Evolutionary conservation across 2,888 invertebrate species (phyloP).

Genomic region (Creontiades dilutus): DNA sequence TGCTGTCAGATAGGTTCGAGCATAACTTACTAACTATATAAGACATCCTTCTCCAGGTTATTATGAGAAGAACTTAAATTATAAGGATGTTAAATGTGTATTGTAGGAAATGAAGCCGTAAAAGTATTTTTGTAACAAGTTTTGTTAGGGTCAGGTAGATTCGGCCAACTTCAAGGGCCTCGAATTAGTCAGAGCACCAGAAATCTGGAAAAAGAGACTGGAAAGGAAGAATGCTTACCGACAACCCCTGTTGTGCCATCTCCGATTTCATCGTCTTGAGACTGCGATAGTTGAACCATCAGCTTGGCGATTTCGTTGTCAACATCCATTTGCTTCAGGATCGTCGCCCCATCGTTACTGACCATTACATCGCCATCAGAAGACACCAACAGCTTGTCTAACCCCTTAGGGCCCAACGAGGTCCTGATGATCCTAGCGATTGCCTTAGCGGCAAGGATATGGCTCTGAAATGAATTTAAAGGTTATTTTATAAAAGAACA

Average conservation of each 20-base stretch:
- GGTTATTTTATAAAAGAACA: not conserved
- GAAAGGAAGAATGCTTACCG: slow-evolving; percentile 78
- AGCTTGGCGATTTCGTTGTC: slow-evolving; percentile 99
- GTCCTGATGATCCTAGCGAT: slow-evolving; percentile 94
- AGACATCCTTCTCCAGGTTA: too few relatives aligned
- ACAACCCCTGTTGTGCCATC: slow-evolving; percentile 99
- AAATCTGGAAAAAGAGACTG: too few relatives aligned
- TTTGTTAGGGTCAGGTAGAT: too few relatives aligned
- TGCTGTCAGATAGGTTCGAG: too few relatives aligned
- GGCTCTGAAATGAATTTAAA: slow-evolving; percentile 86
- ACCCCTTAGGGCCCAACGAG: slow-evolving; percentile 96
- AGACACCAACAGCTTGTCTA: slow-evolving; percentile 98
- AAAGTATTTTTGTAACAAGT: too few relatives aligned
- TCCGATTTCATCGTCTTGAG: slow-evolving; percentile 99
- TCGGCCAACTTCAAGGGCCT: too few relatives aligned
- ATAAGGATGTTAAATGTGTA: too few relatives aligned
- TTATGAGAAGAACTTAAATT: too few relatives aligned
- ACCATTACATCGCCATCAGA: slow-evolving; percentile 86
- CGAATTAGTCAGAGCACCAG: too few relatives aligned
- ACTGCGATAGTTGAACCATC: slow-evolving; percentile 98
- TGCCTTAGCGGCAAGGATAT: slow-evolving; percentile 97
- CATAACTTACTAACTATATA: too few relatives aligned
- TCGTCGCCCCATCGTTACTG: slow-evolving; percentile 76
- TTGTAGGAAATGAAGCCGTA: too few relatives aligned
- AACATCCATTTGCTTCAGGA: slow-evolving; percentile 95